Conservation (phyloP, 2,888 invertebrate species). For the Tanypteryx hageni region DNA sequence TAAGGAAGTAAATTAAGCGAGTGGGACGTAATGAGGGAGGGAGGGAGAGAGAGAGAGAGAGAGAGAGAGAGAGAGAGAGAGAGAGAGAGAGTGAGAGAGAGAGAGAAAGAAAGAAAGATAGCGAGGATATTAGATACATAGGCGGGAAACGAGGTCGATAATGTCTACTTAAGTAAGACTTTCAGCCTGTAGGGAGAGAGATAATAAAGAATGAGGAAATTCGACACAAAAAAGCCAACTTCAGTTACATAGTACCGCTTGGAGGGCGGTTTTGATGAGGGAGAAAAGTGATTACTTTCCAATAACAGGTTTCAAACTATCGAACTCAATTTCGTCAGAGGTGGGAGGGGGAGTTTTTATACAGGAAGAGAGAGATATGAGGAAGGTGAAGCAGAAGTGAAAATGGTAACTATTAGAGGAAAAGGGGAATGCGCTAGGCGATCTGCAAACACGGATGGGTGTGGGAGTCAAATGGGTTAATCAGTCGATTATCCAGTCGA, state of each 20-base stretch:
- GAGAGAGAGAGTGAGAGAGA: background rate
- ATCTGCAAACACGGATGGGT: background rate
- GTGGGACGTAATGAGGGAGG: background rate
- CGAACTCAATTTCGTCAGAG: background rate
- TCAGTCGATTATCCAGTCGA: background rate
- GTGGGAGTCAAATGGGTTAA: background rate
- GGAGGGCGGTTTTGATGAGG: slow-evolving; percentile 1
- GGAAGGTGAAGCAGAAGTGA: no score
- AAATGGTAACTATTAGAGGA: no score
- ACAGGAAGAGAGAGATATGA: background rate
- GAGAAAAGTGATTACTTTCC: background rate
- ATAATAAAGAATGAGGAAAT: background rate
- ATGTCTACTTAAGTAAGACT: no score
- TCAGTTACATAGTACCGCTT: background rate
- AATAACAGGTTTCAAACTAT: slow-evolving; percentile 14
- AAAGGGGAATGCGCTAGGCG: background rate
- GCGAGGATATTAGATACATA: no score
- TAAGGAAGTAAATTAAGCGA: no score
- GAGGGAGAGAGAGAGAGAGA: background rate
- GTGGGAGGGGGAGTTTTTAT: background rate
- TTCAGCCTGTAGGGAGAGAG: background rate
- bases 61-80: background rate
- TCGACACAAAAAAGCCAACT: background rate
- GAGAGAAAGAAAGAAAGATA: background rate
- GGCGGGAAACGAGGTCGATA: no score